Evolutionary conservation across 2,113 vertebrate species (phyloP).

Genomic region (Dryoscopus gambensis): DNA sequence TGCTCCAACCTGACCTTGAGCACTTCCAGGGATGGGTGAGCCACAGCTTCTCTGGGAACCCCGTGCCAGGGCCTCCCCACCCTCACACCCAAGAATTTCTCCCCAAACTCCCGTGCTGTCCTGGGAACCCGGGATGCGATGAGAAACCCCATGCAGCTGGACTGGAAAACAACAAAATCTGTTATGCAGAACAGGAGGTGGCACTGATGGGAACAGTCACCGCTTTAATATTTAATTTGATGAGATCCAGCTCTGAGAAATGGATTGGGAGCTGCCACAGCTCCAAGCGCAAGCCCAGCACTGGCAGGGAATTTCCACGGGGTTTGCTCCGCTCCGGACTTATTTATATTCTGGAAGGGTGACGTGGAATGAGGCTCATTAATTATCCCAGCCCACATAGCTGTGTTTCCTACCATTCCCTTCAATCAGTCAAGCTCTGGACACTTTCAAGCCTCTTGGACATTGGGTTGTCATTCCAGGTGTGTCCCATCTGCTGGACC

Average conservation of each 20-base stretch:
- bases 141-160: not conserved
- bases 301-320: not conserved
- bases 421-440: not conserved
- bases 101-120: not conserved
- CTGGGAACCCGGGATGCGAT: not conserved
- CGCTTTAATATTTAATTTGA: not conserved
- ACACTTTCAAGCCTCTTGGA: not conserved
- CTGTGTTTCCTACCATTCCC: not conserved
- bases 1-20: not conserved
- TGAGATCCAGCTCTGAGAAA: not conserved
- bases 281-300: accelerated
- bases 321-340: accelerated
- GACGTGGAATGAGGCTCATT: not conserved
- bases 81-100: not conserved
- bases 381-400: not conserved
- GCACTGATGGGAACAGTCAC: not conserved
- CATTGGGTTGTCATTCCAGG: not conserved
- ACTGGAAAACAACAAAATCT: not conserved
- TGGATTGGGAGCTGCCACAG: not conserved
- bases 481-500: not conserved
- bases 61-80: not conserved
- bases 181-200: not conserved
- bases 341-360: not conserved
- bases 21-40: not conserved
- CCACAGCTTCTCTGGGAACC: not conserved